Percentiles rank a stretch among this genome's conserved stretches.
phyloP scores from a whole-genome alignment of 2,113 vertebrate genomes.

The Raja brachyura region DNA sequence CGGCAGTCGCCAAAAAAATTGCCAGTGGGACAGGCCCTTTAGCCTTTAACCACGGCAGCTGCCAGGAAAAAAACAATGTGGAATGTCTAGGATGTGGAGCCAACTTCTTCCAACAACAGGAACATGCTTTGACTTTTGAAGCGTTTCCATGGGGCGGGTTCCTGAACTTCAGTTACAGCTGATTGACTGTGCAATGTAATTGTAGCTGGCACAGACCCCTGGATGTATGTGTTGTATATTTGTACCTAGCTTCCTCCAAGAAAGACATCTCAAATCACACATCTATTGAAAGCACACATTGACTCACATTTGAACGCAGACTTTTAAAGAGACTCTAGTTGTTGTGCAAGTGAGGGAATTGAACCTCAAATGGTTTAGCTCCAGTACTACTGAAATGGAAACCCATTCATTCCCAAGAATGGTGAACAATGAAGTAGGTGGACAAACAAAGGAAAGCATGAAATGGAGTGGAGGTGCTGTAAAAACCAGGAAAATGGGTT shows the following conservation, averaged over 20 bases:
- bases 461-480: background rate
- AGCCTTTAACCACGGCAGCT: background rate
- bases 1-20: too few species aligned
- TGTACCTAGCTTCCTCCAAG: background rate
- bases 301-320: background rate
- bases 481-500: too few species aligned
- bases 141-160: background rate
- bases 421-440: background rate
- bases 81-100: too few species aligned
- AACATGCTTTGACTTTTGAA: background rate
- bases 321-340: background rate
- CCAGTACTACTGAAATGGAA: background rate
- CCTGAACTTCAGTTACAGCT: background rate
- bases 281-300: background rate
- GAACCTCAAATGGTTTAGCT: background rate
- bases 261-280: background rate
- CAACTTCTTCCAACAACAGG: too few species aligned
- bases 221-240: background rate
- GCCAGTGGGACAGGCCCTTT: too few species aligned
- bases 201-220: background rate
- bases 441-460: background rate
- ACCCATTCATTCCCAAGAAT: background rate
- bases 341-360: background rate
- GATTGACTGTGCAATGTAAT: background rate
- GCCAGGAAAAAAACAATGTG: background rate